Base-by-base conservation (phyloP, 2,797 vertebrate genomes). In the Galaxias olidus region DNA sequence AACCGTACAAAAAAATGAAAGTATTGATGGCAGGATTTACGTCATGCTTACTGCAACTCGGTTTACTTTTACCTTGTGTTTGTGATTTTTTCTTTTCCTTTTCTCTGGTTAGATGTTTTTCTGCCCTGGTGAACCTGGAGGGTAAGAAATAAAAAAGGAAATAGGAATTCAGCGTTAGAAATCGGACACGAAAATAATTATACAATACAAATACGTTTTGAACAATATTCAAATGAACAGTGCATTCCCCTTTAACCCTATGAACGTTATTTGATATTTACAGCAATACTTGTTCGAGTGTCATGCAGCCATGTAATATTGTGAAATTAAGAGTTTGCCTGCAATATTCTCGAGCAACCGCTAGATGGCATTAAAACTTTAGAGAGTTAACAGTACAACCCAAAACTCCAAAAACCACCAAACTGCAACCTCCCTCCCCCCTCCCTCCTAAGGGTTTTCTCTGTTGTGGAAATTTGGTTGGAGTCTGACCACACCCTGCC, bases 361-460 rank as follows among this genome's bases (percentile, higher is more conserved):
- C 83, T 86, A 93, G 91, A 75, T 88, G 91, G 87, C 67, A 81
- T 14, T 76, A 77, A 72, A 83, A 73, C 60, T 44, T 41, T 71
- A 49, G 63, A 53, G 12, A 71, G 47, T 71, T 12, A 67, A 47
- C n/a, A 20, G n/a, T 59, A 12, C 61, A 4, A 45, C 5, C n/a
- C 51, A 41, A 15, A 40, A 14, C 12, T 53, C 45, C 20, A 12
- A 20, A 61, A 61, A 61, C 51, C 40, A 61, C 5, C 9, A 44
- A 66, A 49, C 44, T 44, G 63, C 69, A 9, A 55, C 18, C 45
- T 60, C 43, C 14, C 55, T 78, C 15, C 10, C 65, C 43, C 14
- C 55, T 78, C 15, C 10, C 65, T 71, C 44, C n/a, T 49, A 1
- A 6, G 47, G 61, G 18, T 46, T 9, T 9, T 73, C 5, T 66